Base-by-base conservation (phyloP, 2,888 invertebrate genomes). In the Drosophila stalkeri region DNA sequence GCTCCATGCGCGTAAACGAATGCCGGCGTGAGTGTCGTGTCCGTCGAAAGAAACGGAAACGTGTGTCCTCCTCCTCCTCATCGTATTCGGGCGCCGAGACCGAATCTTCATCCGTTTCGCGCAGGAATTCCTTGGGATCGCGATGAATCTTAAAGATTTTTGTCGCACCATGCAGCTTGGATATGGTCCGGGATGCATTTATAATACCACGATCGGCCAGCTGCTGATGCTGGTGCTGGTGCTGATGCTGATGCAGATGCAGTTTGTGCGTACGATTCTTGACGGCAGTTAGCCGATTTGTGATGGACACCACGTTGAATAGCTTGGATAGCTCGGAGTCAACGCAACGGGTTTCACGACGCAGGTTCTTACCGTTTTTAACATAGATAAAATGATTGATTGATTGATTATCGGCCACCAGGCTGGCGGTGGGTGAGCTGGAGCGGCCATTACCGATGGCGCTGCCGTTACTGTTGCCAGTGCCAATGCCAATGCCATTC, bases 21-120 rank as follows among this genome's bases (percentile, higher is more conserved):
- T 72, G 52, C 31, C 82, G 78, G 23, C 81, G 65, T 1, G 76
- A 82, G 3, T 75, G 78, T 35, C 90, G 86, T 60, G 82, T 75
- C n/a, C 90, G 89, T 52, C 84, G 81, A 57, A 89, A 78, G 64
- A 90, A 89, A n/a, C 90, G 86, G 67, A 84, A 86, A 9, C 90
- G 89, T 64, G 89, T 89, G 57, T 87, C 87, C 67, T 92, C 91
- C 73, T 91, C 91, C 64, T 91, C 90, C 47, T 87, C 90, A 14
- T 91, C 91, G 68, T 92, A 92, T 71, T 91, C 91, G 43, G 91
- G 91, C 43, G 91, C 91, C 47, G 91, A 91, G 2, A 91, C 91
- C 1, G 91, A 92, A 63, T 91, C 92, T 59, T 92, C 91, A 44
- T 92, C 92, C 27, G 87, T 86, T 71, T 92, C 92, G 55, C 92